Base-by-base conservation (phyloP, 1,140 invertebrate genomes). In the Drosophila willistoni region DNA sequence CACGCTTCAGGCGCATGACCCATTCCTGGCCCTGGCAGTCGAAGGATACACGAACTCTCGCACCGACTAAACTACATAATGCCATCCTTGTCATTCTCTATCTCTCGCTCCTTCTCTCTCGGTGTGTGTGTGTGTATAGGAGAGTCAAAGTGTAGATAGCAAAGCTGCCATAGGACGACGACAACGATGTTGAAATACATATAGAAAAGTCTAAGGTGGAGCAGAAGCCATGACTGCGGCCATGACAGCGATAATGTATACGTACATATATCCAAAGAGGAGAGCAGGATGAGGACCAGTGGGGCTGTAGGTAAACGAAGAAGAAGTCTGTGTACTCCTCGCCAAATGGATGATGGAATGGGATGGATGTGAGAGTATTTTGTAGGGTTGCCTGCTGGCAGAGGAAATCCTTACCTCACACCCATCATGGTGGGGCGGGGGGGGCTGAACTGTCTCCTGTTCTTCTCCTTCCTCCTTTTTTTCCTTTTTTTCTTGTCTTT, bases 221-320 rank as follows among this genome's bases (percentile, higher is more conserved):
- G 86, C 86, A 90, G 87, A 90, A 90, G 86, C 86, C 86, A 90
- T 90, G 86, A 90, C 86, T 90, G 86, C 79, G 86, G 81, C 81
- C 86, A 90, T 86, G 85, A 89, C 85, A 89, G 85, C 85, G 77
- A 87, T 87, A 87, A 87, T 87, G 84, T 87, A 87, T 83, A 89
- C 76, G 36, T 64, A 60, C 34, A 36, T 36, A 36, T 79, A 66
- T 12, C 36, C 51, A 64, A 44, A 59, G 56, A 41, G 22, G 19
- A 47, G 57, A 54, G 51, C 10, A 39, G 36, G 51, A 41, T 17
- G 14, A 59, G 62, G 19, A 54, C 42, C 56, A 67, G 51, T 54
- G 44, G 47, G 44, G 47, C 3, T 6, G 51, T n/a, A 12, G 42
- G 60, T 12, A 51, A 51, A 51, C 44, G 44, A 10, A 47, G 14